Evolutionary conservation across 2,113 vertebrate genomes (phyloP).

Genomic region (Engystomops pustulosus): DNA sequence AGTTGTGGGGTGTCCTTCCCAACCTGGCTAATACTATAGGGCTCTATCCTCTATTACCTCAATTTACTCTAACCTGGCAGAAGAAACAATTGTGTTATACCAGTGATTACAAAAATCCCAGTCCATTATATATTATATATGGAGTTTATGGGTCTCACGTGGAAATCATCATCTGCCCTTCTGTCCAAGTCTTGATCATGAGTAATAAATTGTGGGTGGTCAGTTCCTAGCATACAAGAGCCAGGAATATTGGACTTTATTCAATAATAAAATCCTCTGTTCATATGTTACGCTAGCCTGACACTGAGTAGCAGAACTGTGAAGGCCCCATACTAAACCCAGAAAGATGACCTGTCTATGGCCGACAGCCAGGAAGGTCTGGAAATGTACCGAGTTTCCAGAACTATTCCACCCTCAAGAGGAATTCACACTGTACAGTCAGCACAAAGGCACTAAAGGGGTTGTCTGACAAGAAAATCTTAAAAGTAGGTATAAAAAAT

Average conservation of each 20-base stretch:
- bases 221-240: background rate
- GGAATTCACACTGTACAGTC: background rate
- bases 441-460: background rate
- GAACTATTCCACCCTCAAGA: background rate
- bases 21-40: too few relatives aligned
- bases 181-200: background rate
- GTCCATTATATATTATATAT: background rate
- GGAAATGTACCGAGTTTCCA: background rate
- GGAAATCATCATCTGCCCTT: background rate
- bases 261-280: background rate
- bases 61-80: too few relatives aligned
- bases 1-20: too few relatives aligned
- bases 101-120: too few relatives aligned
- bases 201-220: background rate
- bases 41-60: too few relatives aligned
- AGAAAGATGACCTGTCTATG: slow-evolving; percentile 1
- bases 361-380: background rate
- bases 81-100: too few relatives aligned
- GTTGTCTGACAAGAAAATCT: too few relatives aligned
- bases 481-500: too few relatives aligned
- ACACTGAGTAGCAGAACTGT: background rate
- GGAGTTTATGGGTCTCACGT: background rate
- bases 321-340: background rate
- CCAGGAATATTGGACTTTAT: background rate
- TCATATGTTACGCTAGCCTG: background rate